Percentiles rank a stretch among this genome's conserved stretches.
These are phyloP conservation scores for Felis chaus DNA, from an alignment of 2,113 vertebrate genomes.

Conservation along the genomic window DNA sequence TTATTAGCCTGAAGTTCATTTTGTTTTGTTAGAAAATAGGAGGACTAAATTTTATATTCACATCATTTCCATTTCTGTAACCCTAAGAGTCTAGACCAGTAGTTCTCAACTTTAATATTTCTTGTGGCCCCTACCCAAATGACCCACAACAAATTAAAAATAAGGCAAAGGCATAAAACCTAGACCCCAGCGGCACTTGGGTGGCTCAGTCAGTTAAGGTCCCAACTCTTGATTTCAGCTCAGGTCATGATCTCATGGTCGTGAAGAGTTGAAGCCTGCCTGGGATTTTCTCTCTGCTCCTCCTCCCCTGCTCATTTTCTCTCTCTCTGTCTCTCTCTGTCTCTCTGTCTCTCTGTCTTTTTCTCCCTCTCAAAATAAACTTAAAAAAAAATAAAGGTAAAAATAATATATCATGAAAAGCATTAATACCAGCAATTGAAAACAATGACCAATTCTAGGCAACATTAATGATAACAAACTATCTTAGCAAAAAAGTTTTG, in stretches of 20 bases:
- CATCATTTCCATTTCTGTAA: background rate
- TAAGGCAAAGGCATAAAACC: background rate
- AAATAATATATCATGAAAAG: background rate
- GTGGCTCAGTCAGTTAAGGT: no score
- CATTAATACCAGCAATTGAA: background rate
- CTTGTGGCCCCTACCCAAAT: background rate
- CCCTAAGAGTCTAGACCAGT: background rate
- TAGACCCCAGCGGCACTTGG: no score
- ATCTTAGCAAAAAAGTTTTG: background rate
- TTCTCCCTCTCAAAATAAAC: no score
- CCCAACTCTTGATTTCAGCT: no score
- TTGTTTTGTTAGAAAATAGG: constrained; percentile 16
- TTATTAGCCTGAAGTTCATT: constrained; percentile 30
- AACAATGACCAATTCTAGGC: background rate
- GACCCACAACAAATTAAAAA: background rate
- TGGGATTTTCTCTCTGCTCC: no score
- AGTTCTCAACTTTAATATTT: background rate
- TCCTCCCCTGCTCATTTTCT: no score
- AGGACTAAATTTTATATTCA: background rate
- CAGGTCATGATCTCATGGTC: no score
- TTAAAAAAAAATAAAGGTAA: background rate
- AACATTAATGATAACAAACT: background rate
- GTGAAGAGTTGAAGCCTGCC: no score
- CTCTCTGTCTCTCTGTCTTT: no score
- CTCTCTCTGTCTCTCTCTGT: no score